These are phyloP conservation scores for Shinisaurus crocodilurus DNA, from an alignment of 2,113 vertebrate species.

Conservation along the genomic window DNA sequence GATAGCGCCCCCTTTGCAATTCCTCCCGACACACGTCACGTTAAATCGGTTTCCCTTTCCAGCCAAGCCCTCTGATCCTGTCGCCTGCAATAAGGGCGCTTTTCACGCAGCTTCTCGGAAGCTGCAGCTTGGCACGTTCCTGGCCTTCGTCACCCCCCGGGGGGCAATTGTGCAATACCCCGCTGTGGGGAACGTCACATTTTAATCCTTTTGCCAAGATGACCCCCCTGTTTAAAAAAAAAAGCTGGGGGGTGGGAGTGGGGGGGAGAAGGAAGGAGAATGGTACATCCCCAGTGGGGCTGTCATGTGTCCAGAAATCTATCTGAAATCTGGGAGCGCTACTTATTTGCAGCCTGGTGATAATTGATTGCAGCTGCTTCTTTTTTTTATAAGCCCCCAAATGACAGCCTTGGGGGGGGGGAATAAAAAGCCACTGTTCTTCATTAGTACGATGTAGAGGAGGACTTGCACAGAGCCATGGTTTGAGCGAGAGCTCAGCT, in stretches of 20 bases:
- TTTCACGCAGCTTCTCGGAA: slow-evolving; percentile 60
- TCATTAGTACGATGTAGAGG: not conserved
- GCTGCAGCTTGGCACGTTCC: rapidly evolving
- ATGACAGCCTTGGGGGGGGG: not conserved
- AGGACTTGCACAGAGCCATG: not conserved
- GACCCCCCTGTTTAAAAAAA: not conserved
- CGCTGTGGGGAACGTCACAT: not conserved
- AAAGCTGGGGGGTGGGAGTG: too few species aligned
- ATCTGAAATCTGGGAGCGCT: not conserved
- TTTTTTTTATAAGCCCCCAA: not conserved
- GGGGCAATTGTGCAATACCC: not conserved
- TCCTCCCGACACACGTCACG: slow-evolving; percentile 82
- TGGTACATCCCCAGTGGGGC: not conserved
- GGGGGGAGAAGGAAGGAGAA: rapidly evolving
- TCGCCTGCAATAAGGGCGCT: slow-evolving; percentile 79
- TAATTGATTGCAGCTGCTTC: not conserved
- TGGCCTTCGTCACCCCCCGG: not conserved
- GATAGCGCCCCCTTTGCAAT: slow-evolving; percentile 80
- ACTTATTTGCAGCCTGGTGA: not conserved
- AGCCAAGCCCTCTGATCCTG: slow-evolving; percentile 84
- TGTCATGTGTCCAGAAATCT: not conserved
- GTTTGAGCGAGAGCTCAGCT: not conserved
- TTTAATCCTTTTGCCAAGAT: not conserved
- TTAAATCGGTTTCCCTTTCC: slow-evolving; percentile 76
- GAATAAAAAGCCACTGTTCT: not conserved